Conservation (phyloP, 2,797 vertebrate genomes). For the Micrastur ruficollis region DNA sequence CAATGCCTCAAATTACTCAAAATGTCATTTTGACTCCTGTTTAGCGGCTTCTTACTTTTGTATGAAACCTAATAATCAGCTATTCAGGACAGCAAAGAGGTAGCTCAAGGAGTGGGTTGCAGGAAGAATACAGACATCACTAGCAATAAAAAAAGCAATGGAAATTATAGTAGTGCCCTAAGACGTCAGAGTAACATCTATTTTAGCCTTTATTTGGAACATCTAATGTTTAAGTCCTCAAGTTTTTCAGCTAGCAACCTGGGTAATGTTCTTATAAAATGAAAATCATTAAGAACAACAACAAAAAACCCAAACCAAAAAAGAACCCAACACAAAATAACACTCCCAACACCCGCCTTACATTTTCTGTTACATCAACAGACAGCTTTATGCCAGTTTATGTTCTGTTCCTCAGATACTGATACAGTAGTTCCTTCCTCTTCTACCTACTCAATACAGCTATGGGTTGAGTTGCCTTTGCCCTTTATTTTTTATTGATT, state of each 20-base stretch:
- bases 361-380: background rate
- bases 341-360: background rate
- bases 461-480: background rate
- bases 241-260: background rate
- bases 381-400: background rate
- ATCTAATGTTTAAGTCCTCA: background rate
- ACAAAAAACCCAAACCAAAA: background rate
- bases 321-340: background rate
- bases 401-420: background rate
- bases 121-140: background rate
- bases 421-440: background rate
- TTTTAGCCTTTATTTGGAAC: background rate
- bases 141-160: background rate
- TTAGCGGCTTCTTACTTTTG: background rate
- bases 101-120: background rate
- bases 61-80: background rate
- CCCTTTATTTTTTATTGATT: background rate
- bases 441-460: background rate
- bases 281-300: background rate
- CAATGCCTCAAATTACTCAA: background rate
- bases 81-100: background rate
- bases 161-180: background rate
- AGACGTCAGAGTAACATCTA: background rate
- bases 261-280: background rate
- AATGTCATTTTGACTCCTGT: background rate